Base-by-base conservation (phyloP, 2,888 invertebrate species). In the Esperia sulphurella region DNA sequence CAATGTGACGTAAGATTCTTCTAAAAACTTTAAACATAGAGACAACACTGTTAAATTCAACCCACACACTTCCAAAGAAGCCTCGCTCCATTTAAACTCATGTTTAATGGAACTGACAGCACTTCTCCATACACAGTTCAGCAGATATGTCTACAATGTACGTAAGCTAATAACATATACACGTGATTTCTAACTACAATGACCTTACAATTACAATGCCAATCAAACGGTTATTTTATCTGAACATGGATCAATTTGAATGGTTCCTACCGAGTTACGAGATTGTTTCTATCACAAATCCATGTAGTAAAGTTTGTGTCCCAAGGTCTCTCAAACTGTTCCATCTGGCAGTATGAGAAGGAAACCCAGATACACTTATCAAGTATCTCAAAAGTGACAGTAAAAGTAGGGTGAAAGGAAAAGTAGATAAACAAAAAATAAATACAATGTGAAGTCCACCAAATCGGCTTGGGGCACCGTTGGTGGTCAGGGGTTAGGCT, bases 161-260 rank as follows among this genome's bases (percentile, higher is more conserved):
- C 5, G 5, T 21, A 21, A 21, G n/a, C n/a, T n/a, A 3, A 21
- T 21, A 21, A 13, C 3, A 38, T 41, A 39, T 46, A 40, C 43
- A 52, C 33, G 58, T 57, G 56, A 58, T 57, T 57, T 55, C 53
- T 50, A 56, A 45, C 44, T 48, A 45, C 48, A 48, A 39, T 51
- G 62, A 64, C 65, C 67, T 68, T 64, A 57, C 50, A 45, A 50
- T 68, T 64, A 57, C 49, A 45, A 50, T 45, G 59, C 59, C 61
- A 59, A 62, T 61, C 63, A 63, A 58, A 57, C 58, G 46, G n/a
- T n/a, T 49, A 62, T 60, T 60, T 54, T 44, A 41, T 41, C 41
- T 6, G 5, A 13, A 21, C 14, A 41, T 28, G 45, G 43, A 54
- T 54, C 54, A 48, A 50, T 51, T 51, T 44, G 48, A 50, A 49